Evolutionary conservation across 2,797 vertebrate genomes (phyloP).

Genomic region (Takifugu ocellatus): DNA sequence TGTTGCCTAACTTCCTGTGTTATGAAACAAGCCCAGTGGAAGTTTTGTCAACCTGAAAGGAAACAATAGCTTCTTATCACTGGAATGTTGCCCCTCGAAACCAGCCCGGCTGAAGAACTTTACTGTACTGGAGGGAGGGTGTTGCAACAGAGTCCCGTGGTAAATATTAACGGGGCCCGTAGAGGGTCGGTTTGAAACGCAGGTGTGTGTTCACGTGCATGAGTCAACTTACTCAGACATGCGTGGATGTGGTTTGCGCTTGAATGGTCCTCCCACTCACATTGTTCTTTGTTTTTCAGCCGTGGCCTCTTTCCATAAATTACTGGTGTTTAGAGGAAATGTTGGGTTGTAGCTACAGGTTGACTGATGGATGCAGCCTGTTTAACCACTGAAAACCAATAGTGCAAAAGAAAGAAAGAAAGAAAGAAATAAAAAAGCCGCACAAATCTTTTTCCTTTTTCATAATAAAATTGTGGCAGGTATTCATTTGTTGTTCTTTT

Average conservation of each 20-base stretch:
- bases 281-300: no score
- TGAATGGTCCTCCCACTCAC: no score
- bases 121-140: slow-evolving; percentile 17
- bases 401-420: background rate
- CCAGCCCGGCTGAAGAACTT: slow-evolving; percentile 21
- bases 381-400: no score
- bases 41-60: slow-evolving; percentile 27
- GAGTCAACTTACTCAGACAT: background rate
- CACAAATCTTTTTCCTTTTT: no score
- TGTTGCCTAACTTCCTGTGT: slow-evolving; percentile 59
- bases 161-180: slow-evolving; percentile 17
- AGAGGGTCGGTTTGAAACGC: slow-evolving; percentile 6
- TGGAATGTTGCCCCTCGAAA: slow-evolving; percentile 56
- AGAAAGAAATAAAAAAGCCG: background rate
- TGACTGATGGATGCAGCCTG: no score
- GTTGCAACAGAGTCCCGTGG: slow-evolving; percentile 12
- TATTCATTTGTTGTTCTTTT: background rate
- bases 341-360: no score
- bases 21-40: slow-evolving; percentile 48
- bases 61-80: slow-evolving; percentile 58
- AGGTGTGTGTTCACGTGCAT: slow-evolving; percentile 8
- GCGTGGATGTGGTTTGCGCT: background rate
- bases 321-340: no score
- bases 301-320: no score
- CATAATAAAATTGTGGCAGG: no score